Conservation (phyloP, 2,113 vertebrate species). For the Erpornis zantholeuca region DNA sequence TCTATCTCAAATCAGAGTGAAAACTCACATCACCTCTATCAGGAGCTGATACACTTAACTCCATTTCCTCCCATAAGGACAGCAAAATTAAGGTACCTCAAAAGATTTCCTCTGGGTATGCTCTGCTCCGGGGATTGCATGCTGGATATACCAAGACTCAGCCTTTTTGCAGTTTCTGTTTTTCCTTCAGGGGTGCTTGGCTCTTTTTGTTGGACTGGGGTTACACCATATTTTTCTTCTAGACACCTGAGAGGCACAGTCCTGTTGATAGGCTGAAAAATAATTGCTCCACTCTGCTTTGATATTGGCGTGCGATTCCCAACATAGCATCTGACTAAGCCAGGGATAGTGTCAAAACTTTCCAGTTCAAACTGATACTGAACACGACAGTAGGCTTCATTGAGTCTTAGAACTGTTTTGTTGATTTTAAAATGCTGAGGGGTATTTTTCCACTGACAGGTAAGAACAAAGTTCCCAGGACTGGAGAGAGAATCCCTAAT, state of each 20-base stretch:
- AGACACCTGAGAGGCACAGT: slow-evolving; percentile 87
- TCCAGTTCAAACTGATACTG: slow-evolving; percentile 92
- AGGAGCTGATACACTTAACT: background rate
- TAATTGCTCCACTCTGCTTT: slow-evolving; percentile 90
- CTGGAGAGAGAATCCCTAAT: slow-evolving; percentile 93
- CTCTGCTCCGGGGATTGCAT: slow-evolving; percentile 74
- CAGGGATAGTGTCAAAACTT: slow-evolving; percentile 90
- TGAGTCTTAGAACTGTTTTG: slow-evolving; percentile 84
- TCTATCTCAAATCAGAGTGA: background rate
- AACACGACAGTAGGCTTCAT: slow-evolving; percentile 89
- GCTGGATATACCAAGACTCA: slow-evolving; percentile 82
- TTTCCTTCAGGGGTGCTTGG: slow-evolving; percentile 65
- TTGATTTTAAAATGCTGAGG: slow-evolving; percentile 98
- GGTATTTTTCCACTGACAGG: slow-evolving; percentile 91
- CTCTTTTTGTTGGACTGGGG: slow-evolving; percentile 40
- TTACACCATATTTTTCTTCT: slow-evolving; percentile 86
- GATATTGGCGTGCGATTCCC: slow-evolving; percentile 91
- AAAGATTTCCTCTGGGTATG: slow-evolving; percentile 75
- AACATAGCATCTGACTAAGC: slow-evolving; percentile 90
- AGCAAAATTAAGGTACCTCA: slow-evolving; percentile 75
- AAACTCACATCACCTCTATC: background rate
- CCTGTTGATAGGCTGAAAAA: slow-evolving; percentile 95
- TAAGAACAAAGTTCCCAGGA: slow-evolving; percentile 93
- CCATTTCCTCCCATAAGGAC: background rate
- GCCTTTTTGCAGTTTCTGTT: slow-evolving; percentile 76